Conservation (phyloP, 1,140 invertebrate genomes). For the Pseudomyrmex concolor region DNA sequence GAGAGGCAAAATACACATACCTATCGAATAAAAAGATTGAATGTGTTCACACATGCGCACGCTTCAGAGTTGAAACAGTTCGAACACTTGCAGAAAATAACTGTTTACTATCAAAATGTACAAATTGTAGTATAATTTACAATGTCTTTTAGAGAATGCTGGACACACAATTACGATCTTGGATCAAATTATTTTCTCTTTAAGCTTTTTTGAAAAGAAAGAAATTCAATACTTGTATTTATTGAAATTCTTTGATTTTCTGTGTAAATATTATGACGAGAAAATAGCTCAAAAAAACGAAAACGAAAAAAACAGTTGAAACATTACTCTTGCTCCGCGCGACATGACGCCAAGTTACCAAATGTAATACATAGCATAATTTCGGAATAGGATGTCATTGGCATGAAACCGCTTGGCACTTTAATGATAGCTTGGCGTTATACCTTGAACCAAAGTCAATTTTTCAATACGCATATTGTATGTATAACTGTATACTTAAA, state of each 20-base stretch:
- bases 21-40: background rate
- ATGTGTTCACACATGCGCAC: background rate
- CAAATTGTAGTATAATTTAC: conserved; percentile 11
- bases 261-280: conserved; percentile 43
- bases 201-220: conserved; percentile 29
- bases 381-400: conserved; percentile 78
- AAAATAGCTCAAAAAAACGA: conserved; percentile 35
- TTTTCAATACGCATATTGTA: background rate
- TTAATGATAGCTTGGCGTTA: conserved; percentile 61
- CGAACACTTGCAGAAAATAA: background rate
- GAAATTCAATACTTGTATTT: conserved; percentile 16
- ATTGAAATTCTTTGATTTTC: conserved; percentile 26
- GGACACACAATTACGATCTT: conserved; percentile 51
- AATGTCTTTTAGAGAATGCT: conserved; percentile 40
- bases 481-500: background rate
- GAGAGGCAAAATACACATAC: no score
- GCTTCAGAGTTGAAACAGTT: conserved; percentile 10
- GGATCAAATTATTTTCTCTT: conserved; percentile 49
- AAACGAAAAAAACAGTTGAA: conserved; percentile 65
- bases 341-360: conserved; percentile 80
- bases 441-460: background rate
- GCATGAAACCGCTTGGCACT: conserved; percentile 80
- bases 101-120: conserved; percentile 14
- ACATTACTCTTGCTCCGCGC: conserved; percentile 77
- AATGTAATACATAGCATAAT: conserved; percentile 78